Percentiles rank a stretch among this genome's conserved stretches.
phyloP scores from a whole-genome alignment of 1,140 invertebrate species.

The Ruditapes philippinarum region DNA sequence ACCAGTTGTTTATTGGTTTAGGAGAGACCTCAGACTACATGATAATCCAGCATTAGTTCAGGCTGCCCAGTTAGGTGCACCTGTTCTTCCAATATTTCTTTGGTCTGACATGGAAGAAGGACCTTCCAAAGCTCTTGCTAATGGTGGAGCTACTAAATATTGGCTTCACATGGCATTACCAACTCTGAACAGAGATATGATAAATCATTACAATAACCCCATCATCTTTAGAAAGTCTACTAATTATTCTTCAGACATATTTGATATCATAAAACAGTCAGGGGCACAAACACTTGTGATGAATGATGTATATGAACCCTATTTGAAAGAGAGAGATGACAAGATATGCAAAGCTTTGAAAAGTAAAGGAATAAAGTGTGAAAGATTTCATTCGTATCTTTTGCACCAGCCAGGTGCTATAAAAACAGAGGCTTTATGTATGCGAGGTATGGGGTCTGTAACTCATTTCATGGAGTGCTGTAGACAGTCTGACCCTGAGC shows the following conservation, averaged over 20 bases:
- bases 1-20: conserved; percentile 92
- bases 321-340: conserved; percentile 69
- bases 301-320: conserved; percentile 74
- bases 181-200: conserved; percentile 49
- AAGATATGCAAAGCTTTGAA: conserved; percentile 57
- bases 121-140: conserved; percentile 57
- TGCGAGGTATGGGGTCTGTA: conserved; percentile 70
- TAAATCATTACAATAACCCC: conserved; percentile 55
- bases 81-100: conserved; percentile 64
- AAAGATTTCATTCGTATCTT: conserved; percentile 67
- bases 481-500: conserved; percentile 56
- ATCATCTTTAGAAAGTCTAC: conserved; percentile 65
- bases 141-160: conserved; percentile 69
- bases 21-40: conserved; percentile 94
- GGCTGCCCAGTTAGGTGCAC: conserved; percentile 82
- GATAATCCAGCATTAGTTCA: conserved; percentile 94
- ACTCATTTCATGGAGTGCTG: conserved; percentile 71
- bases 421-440: conserved; percentile 64
- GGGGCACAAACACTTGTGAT: conserved; percentile 64
- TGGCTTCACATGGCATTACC: conserved; percentile 70
- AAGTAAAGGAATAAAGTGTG: conserved; percentile 53
- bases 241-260: conserved; percentile 26
- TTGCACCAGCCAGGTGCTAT: conserved; percentile 68
- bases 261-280: conserved; percentile 47
- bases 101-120: conserved; percentile 68